A percentile compares a stretch with the other conserved stretches of the same genome.
Conservation (phyloP, 2,797 vertebrate species). For the Pangasius larnaudii region DNA sequence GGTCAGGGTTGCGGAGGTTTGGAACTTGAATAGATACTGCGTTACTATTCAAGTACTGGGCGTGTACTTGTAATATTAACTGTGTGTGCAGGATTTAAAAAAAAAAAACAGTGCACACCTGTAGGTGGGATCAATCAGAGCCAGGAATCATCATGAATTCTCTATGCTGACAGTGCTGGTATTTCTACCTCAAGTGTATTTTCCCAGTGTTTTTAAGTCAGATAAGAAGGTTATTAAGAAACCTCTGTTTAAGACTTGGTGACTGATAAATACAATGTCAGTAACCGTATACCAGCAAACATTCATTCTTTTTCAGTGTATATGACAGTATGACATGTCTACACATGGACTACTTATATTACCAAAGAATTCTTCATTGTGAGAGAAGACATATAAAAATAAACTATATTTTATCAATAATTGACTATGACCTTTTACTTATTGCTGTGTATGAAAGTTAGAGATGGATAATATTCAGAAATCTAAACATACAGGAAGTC, state of each 20-base stretch:
- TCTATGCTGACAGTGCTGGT: neutral
- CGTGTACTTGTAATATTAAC: no score
- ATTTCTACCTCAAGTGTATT: neutral
- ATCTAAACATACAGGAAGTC: neutral
- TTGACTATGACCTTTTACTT: neutral
- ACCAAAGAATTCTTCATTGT: no score
- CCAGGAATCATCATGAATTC: neutral
- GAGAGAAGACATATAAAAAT: no score
- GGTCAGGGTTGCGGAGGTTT: neutral
- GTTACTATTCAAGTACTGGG: no score
- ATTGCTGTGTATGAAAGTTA: neutral
- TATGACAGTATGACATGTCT: neutral
- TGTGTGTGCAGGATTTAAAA: no score
- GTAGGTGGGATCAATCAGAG: neutral
- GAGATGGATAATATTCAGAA: neutral
- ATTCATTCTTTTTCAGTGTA: neutral
- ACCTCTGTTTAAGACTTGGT: neutral
- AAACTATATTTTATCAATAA: neutral
- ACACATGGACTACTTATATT: no score
- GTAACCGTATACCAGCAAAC: neutral
- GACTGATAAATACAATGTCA: neutral
- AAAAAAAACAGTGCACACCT: neutral
- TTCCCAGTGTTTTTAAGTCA: no score
- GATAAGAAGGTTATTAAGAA: neutral
- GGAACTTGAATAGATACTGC: neutral